Conservation (phyloP, 2,113 vertebrate genomes). For the Odobenus rosmarus region DNA sequence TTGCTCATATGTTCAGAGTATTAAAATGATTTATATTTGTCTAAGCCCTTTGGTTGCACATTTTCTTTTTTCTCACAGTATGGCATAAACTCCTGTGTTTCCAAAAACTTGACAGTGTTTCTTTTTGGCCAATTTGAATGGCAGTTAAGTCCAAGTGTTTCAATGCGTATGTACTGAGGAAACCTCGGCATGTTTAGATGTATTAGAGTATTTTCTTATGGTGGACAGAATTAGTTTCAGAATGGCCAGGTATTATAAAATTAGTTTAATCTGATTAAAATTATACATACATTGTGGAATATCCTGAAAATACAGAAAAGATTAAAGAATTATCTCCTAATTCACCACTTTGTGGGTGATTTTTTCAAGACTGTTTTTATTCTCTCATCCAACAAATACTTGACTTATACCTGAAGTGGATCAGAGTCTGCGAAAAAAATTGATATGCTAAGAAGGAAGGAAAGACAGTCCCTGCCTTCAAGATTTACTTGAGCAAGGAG, state of each 20-base stretch:
- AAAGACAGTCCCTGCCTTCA: neutral
- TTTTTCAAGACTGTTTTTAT: conserved; percentile 6
- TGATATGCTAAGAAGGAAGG: neutral
- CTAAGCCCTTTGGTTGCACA: neutral
- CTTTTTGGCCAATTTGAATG: neutral
- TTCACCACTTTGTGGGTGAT: neutral
- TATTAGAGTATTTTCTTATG: neutral
- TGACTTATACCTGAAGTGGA: neutral
- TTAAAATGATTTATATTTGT: conserved; percentile 29
- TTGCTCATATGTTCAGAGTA: neutral
- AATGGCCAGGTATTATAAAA: neutral
- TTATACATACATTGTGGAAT: conserved; percentile 4
- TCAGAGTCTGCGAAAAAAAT: neutral
- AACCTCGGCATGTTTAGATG: neutral
- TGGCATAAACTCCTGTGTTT: neutral
- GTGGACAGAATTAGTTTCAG: neutral
- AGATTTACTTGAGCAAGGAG: neutral
- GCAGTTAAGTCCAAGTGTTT: neutral
- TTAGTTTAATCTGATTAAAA: neutral
- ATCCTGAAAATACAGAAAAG: neutral
- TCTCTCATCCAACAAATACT: neutral
- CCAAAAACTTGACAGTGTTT: neutral
- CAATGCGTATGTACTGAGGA: neutral
- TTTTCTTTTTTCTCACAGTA: neutral
- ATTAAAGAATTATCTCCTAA: neutral